Base-by-base conservation (phyloP, 2,888 invertebrate genomes). In the Ophion obscuratus region DNA sequence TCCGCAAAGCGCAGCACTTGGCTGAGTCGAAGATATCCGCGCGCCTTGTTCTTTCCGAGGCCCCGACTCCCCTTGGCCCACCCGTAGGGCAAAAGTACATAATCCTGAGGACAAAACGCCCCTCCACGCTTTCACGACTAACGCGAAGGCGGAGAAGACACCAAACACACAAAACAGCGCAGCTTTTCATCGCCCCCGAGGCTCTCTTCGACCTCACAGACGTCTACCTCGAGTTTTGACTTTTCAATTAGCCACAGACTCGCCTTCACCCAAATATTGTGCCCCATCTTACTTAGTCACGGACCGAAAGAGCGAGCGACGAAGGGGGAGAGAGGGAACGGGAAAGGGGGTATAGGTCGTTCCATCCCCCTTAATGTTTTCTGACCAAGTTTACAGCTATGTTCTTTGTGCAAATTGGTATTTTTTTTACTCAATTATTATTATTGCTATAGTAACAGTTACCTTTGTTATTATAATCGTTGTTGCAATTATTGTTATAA, bases 211-310 rank as follows among this genome's bases (percentile, higher is more conserved):
- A n/a, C 85, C 78, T 81, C 81, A 40, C 83, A 74, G 67, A 17
- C 85, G 70, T 78, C 80, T 66, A 57, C 78, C 84, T 84, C 84
- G 71, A 92, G 92, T 93, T 93, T 93, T 93, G 93, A 93, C 93
- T 93, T 92, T 93, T 93, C 93, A 93, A 93, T 93, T 93, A 93
- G 92, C 93, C 92, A 92, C 93, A 92, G 93, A 86, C 87, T 92
- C 88, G 91, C 91, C 91, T 92, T 92, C 92, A 91, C 92, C 92
- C 90, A 93, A 93, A 93, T 93, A 93, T 93, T 93, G 91, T 92
- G 89, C 91, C 89, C 86, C 86, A 83, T 80, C 67, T 75, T 36
- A 77, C 78, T 91, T 92, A 89, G 92, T 90, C 89, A 91, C 90
- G 92, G 87, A 84, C 61, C 20, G 24, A 31, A 44, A 40, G 36